Evolutionary conservation across 2,888 invertebrate species (phyloP).

Genomic region (Pherbina coryleti): DNA sequence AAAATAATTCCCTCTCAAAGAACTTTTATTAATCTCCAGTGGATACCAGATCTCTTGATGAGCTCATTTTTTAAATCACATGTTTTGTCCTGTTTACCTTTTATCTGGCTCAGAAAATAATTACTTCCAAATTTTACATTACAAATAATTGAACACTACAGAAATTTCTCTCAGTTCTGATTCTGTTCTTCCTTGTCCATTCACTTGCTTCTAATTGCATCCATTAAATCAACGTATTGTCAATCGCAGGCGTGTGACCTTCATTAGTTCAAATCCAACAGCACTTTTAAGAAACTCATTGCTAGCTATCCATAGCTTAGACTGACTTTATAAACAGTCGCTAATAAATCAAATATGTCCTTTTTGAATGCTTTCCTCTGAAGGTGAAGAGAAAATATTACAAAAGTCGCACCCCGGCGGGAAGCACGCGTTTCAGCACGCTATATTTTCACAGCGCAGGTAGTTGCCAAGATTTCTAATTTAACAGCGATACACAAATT

Average conservation of each 20-base stretch:
- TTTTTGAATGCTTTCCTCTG: conserved; percentile 30
- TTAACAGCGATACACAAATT: conserved; percentile 41
- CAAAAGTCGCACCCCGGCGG: conserved; percentile 49
- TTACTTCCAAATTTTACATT: too few species aligned
- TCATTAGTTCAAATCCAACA: conserved; percentile 46
- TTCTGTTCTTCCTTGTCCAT: neutral
- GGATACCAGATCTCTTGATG: too few species aligned
- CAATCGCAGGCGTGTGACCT: conserved; percentile 46
- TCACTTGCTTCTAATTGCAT: conserved; percentile 42
- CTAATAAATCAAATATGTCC: conserved; percentile 63
- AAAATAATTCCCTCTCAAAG: too few species aligned
- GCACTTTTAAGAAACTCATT: conserved; percentile 58
- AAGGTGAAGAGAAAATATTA: conserved; percentile 24
- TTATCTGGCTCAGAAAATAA: neutral
- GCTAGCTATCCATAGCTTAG: conserved; percentile 14
- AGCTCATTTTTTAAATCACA: too few species aligned
- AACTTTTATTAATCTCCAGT: too few species aligned
- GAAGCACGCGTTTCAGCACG: conserved; percentile 43
- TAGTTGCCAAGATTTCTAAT: conserved; percentile 4
- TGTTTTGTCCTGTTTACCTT: too few species aligned
- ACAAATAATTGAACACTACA: too few species aligned
- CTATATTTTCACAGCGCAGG: neutral
- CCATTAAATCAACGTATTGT: conserved; percentile 48
- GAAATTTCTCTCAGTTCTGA: neutral
- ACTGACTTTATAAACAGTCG: conserved; percentile 14